Evolutionary conservation across 2,113 vertebrate genomes (phyloP).

Genomic region (Sander lucioperca): DNA sequence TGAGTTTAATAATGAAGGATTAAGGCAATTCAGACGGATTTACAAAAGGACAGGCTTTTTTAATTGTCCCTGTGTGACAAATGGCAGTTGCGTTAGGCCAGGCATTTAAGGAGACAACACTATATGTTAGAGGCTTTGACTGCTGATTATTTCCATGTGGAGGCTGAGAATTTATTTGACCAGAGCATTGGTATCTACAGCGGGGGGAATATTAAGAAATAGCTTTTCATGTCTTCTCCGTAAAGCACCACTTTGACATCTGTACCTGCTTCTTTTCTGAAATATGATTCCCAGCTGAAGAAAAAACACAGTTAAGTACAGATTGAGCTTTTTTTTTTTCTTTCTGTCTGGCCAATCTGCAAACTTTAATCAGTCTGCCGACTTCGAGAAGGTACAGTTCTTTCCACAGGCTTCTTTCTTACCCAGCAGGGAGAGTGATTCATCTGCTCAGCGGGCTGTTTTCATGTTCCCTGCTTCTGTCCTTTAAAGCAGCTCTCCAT

Average conservation of each 20-base stretch:
- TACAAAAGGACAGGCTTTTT: conserved; percentile 73
- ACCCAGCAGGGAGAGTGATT: conserved; percentile 70
- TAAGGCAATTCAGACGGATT: conserved; percentile 76
- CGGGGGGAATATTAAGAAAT: conserved; percentile 39
- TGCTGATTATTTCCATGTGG: conserved; percentile 76
- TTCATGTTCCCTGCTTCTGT: conserved; percentile 60
- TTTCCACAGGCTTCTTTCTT: conserved; percentile 71
- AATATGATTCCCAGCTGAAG: conserved; percentile 30
- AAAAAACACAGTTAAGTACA: conserved; percentile 23
- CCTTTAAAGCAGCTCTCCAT: conserved; percentile 66
- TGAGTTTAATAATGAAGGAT: conserved; percentile 76
- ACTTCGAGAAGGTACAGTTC: conserved; percentile 73
- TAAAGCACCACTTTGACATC: conserved; percentile 29
- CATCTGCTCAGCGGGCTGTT: conserved; percentile 70
- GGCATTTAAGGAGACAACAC: conserved; percentile 70
- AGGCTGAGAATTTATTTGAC: conserved; percentile 65
- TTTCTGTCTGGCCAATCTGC: conserved; percentile 64
- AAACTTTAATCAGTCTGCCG: conserved; percentile 76
- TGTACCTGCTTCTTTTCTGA: conserved; percentile 45
- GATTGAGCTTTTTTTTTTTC: conserved; percentile 29
- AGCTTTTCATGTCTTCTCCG: conserved; percentile 1
- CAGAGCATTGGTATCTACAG: conserved; percentile 33
- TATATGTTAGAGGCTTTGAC: conserved; percentile 68
- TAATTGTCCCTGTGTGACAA: conserved; percentile 80
- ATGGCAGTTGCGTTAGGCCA: conserved; percentile 66